Base-by-base conservation (phyloP, 2,888 invertebrate genomes). In the Apotomis capreana region DNA sequence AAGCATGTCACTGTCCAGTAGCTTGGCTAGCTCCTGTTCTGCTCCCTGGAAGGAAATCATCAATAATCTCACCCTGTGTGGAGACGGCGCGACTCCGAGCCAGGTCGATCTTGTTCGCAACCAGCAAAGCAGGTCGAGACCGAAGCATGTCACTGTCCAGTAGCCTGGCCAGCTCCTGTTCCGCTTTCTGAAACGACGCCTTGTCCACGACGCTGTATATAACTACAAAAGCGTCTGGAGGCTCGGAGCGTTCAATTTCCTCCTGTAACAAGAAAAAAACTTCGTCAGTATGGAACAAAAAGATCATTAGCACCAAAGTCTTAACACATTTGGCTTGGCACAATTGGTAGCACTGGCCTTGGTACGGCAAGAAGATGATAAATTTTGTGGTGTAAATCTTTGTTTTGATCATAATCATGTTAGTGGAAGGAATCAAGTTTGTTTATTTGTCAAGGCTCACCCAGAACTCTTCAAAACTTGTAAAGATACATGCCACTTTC, bases 21-120 rank as follows among this genome's bases (percentile, higher is more conserved):
- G 83, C 95, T 95, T 94, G 60, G 95, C 95, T 72, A 98, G 85
- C 78, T 97, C 96, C 79, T 96, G 96, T 85, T 97, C 97, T 6
- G 97, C 97, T 79, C 95, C 95, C 86, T 96, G 96, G 90, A 97
- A 97, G 79, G 97, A 15, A 1, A 54, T 54, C 54, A 15, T 40
- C 5, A 40, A 40, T 40, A 40, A 44, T 40, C 70, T 70, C 75
- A 98, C 98, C 98, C 95, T 98, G 98, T 40, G 96, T 95, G 6
- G 97, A 96, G 61, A 99, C 97, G 40, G 97, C 96, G 84, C 98
- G 95, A 85, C 97, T 97, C 79, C 98, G 94, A 49, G 97, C 98
- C 83, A 99, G 94, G 91, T 99, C 98, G 77, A 98, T 97, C 94
- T 99, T 99, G 91, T 98, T 99, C 67, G 96, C 98, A 26, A 98